These are phyloP conservation scores for Dendroctonus ponderosae DNA, from an alignment of 1,140 invertebrate genomes.

Conservation along the genomic window DNA sequence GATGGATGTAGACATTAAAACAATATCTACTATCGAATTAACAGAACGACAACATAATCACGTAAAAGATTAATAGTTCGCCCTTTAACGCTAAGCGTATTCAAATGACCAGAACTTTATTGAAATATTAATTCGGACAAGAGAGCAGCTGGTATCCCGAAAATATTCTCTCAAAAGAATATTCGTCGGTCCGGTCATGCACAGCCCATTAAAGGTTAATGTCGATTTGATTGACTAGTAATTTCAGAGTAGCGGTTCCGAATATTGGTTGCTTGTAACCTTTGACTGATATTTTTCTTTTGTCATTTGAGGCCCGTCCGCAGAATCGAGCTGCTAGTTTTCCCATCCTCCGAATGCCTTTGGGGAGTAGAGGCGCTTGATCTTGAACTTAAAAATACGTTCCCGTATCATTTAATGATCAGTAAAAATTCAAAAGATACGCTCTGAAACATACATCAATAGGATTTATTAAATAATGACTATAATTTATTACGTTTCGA, in stretches of 20 bases:
- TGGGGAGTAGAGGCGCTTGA: neutral
- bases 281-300: neutral
- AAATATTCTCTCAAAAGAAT: neutral
- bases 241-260: neutral
- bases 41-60: conserved; percentile 5
- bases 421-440: conserved; percentile 27
- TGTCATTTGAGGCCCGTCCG: neutral
- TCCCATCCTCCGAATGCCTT: neutral
- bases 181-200: neutral
- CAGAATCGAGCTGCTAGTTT: neutral
- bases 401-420: conserved; percentile 19
- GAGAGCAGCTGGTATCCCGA: conserved; percentile 8
- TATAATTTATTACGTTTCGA: conserved; percentile 33
- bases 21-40: no score
- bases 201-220: neutral
- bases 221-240: conserved; percentile 4
- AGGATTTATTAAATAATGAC: conserved; percentile 33
- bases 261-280: neutral
- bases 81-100: conserved; percentile 18
- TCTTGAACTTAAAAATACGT: neutral
- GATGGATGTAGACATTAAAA: no score
- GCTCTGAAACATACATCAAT: conserved; percentile 29
- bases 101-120: conserved; percentile 19
- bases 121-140: conserved; percentile 17
- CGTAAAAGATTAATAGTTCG: conserved; percentile 6